Conservation (phyloP, 2,888 invertebrate species). For the Diaprepes abbreviatus region DNA sequence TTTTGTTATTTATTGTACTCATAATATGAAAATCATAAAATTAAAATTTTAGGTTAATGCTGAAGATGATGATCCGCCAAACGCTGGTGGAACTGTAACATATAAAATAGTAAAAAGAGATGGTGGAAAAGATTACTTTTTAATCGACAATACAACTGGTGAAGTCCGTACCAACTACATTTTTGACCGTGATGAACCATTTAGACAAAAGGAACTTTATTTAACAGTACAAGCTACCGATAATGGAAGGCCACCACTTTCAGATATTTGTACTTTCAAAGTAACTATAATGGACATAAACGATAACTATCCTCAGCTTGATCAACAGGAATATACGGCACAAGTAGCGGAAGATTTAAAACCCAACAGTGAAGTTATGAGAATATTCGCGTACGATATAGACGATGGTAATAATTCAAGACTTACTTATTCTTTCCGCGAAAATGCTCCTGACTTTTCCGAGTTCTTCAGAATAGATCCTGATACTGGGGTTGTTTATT, state of each 20-base stretch:
- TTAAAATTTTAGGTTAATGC: conserved; percentile 74
- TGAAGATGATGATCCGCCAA: conserved; percentile 79
- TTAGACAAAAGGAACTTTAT: conserved; percentile 85
- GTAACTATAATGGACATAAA: conserved; percentile 93
- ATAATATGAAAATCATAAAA: neutral
- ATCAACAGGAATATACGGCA: conserved; percentile 79
- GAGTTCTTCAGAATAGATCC: conserved; percentile 86
- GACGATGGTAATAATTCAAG: conserved; percentile 93
- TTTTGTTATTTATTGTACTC: too few relatives aligned
- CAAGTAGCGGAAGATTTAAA: conserved; percentile 86
- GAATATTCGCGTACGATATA: conserved; percentile 92
- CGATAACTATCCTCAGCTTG: conserved; percentile 88
- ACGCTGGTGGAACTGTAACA: conserved; percentile 83
- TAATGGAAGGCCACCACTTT: conserved; percentile 90
- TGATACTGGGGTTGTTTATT: conserved; percentile 83
- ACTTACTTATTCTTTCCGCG: conserved; percentile 78
- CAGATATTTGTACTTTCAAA: conserved; percentile 94
- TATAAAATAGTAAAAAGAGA: conserved; percentile 86
- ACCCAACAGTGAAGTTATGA: conserved; percentile 82
- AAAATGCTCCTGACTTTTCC: conserved; percentile 66
- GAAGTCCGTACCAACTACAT: conserved; percentile 80
- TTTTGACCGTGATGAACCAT: conserved; percentile 93
- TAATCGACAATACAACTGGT: conserved; percentile 83
- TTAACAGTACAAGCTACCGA: conserved; percentile 93
- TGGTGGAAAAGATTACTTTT: conserved; percentile 82